phyloP scores from a whole-genome alignment of 2,888 invertebrate genomes.

The Actias luna region DNA sequence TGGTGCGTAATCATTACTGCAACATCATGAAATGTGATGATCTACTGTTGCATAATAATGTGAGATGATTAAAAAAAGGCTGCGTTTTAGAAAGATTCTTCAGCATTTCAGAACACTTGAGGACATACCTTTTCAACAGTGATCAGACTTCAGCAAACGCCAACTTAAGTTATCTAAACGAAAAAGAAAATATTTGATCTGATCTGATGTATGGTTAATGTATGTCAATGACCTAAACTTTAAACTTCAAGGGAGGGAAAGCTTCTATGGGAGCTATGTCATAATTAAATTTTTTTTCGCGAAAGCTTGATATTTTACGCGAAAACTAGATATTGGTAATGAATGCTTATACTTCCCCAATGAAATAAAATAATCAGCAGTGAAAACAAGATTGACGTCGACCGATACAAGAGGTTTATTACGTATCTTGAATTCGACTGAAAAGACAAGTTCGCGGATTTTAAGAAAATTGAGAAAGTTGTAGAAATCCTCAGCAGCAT shows the following conservation, averaged over 20 bases:
- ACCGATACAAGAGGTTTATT: no score
- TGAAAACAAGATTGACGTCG: neutral
- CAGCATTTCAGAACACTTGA: conserved; percentile 21
- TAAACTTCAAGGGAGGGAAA: no score
- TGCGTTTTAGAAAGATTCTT: conserved; percentile 23
- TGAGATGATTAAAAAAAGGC: conserved; percentile 22
- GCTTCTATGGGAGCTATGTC: no score
- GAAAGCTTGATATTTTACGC: no score
- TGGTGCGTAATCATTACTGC: conserved; percentile 18
- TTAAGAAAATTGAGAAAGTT: conserved; percentile 32
- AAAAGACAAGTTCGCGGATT: conserved; percentile 29
- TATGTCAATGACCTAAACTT: no score
- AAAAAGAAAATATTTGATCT: no score
- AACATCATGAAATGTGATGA: conserved; percentile 20
- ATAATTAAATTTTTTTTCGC: no score
- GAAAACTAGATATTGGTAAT: no score
- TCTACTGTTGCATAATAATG: conserved; percentile 23
- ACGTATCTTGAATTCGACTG: neutral
- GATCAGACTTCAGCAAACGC: conserved; percentile 12
- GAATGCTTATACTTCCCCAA: no score
- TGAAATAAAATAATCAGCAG: no score
- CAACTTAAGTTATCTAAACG: no score
- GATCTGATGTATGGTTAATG: no score
- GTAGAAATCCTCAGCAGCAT: conserved; percentile 31
- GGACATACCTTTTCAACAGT: conserved; percentile 19